Conservation (phyloP, 2,113 vertebrate species). For the Lampris megalopsis region DNA sequence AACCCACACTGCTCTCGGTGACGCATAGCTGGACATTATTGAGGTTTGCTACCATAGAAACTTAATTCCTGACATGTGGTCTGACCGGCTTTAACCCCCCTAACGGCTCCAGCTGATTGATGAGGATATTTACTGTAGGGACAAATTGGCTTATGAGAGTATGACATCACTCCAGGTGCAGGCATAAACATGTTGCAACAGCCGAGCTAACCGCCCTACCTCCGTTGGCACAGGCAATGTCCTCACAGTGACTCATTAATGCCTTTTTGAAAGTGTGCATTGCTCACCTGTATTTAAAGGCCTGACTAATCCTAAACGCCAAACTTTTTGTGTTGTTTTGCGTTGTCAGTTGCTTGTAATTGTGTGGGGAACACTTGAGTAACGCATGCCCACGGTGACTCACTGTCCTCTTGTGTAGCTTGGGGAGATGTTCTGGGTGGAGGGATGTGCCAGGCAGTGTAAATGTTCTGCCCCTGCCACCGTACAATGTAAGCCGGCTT, state of each 20-base stretch:
- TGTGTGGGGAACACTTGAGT: conserved; percentile 31
- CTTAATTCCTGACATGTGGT: background rate
- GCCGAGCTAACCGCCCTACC: conserved; percentile 16
- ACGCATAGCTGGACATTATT: too few species aligned
- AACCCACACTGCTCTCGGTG: too few species aligned
- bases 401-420: conserved; percentile 41
- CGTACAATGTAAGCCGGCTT: conserved; percentile 32
- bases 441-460: conserved; percentile 48
- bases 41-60: background rate
- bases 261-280: conserved; percentile 18
- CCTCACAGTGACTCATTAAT: conserved; percentile 58
- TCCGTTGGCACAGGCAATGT: conserved; percentile 9
- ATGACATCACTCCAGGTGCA: conserved; percentile 2
- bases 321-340: conserved; percentile 21
- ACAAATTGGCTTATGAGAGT: conserved; percentile 23
- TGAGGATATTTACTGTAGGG: conserved; percentile 2
- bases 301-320: conserved; percentile 49
- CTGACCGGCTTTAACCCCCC: background rate
- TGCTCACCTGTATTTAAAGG: conserved; percentile 28
- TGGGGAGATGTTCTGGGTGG: conserved; percentile 24
- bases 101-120: background rate
- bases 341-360: conserved; percentile 31
- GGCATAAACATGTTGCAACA: conserved; percentile 37
- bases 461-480: conserved; percentile 39
- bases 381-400: conserved; percentile 48